Base-by-base conservation (phyloP, 2,113 vertebrate species). In the Tragulus kanchil region DNA sequence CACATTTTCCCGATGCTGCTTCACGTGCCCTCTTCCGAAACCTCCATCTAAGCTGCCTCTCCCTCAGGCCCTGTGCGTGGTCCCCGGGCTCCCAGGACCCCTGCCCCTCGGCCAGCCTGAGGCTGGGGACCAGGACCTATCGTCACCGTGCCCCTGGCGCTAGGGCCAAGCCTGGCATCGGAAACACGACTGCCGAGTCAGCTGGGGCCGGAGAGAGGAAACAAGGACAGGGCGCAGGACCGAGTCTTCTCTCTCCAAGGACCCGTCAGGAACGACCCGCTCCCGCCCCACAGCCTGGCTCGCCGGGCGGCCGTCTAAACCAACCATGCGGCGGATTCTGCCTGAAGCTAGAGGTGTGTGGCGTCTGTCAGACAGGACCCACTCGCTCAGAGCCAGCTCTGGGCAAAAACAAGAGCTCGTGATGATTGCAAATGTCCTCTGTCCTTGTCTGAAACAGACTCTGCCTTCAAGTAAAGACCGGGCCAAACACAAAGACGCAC, bases 1-100 rank as follows among this genome's bases (percentile, higher is more conserved):
- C 17, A 15, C 0, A 3, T 0, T 8, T 14, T 5, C 52, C 31
- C 73, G 4, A 1, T 0, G 1, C 1, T 3, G 67, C 36, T 1
- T 45, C 42, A 17, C 7, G 48, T 1, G 6, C 9, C 6, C 13
- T 17, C 23, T 64, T 42, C 65, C 4, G 15, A 42, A 86, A 54
- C 75, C 26, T 8, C 45, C 26, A 28, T 11, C 15, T 19, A 8
- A 54, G 75, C 9, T 52, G 48, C 8, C 8, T 19, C 93, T 73
- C 42, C 28, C 1, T 28, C 6, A 15, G 5, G 13, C 4, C 3
- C 2, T 3, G 0, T 11, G 77, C 1, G 4, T 5, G 64, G 59
- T 25, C 25, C 73, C 7, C 0, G 65, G 28, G 59, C 45, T 56
- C 79, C 52, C 31, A 23, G 54, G 15, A 0, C 15, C 0, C 54